Conservation (phyloP, 2,888 invertebrate genomes). For the Adela reaumurella region DNA sequence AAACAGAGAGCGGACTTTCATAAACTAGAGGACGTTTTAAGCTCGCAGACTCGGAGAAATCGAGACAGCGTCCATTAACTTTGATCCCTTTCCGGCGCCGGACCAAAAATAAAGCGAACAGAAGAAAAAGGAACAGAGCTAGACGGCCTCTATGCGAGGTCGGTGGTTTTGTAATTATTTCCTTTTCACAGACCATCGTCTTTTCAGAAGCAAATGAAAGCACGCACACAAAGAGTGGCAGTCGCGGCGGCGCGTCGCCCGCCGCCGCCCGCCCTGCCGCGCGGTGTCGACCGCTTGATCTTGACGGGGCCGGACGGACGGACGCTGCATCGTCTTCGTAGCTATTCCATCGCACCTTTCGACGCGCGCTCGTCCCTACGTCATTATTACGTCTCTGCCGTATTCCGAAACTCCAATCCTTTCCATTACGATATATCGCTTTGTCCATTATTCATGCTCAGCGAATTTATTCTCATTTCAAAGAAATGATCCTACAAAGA, state of each 20-base stretch:
- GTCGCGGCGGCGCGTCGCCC: background rate
- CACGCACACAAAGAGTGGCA: slow-evolving; percentile 1
- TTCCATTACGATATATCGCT: background rate
- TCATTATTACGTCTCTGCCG: background rate
- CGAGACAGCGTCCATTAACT: slow-evolving; percentile 1
- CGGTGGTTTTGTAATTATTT: slow-evolving; percentile 5
- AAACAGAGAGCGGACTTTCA: background rate
- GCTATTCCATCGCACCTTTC: background rate
- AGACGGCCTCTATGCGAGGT: background rate
- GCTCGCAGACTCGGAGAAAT: background rate
- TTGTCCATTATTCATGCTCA: background rate
- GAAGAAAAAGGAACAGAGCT: slow-evolving; percentile 1
- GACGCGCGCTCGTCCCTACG: background rate
- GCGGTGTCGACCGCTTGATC: background rate
- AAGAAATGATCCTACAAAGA: background rate
- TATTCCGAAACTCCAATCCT: background rate
- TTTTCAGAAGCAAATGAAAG: slow-evolving; percentile 3
- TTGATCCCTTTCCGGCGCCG: slow-evolving; percentile 1
- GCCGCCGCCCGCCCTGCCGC: background rate
- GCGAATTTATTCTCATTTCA: background rate
- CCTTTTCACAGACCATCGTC: slow-evolving; percentile 2
- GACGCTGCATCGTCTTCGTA: background rate
- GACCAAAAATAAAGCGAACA: slow-evolving; percentile 1
- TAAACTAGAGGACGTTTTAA: background rate
- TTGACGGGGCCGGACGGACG: background rate